Evolutionary conservation across 2,113 vertebrate species (phyloP).

Genomic region (Chaetura pelagica): DNA sequence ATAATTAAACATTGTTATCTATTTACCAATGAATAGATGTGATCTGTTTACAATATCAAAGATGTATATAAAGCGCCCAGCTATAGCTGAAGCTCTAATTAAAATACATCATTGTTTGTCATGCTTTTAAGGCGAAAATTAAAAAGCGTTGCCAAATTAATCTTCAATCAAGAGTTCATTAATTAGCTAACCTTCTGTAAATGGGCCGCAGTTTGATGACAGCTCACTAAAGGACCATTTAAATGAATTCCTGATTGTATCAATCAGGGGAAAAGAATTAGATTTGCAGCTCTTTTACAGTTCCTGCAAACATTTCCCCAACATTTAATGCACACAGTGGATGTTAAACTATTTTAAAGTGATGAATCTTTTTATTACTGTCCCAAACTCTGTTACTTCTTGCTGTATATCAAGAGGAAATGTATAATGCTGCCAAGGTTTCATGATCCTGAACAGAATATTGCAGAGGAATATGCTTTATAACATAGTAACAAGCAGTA

Average conservation of each 20-base stretch:
- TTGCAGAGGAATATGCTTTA: slow-evolving; percentile 36
- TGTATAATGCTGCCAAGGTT: slow-evolving; percentile 17
- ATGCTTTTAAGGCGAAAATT: slow-evolving; percentile 76
- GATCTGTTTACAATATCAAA: slow-evolving; percentile 70
- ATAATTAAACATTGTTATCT: slow-evolving; percentile 71
- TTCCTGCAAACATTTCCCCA: slow-evolving; percentile 64
- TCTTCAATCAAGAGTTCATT: slow-evolving; percentile 78
- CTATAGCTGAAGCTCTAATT: slow-evolving; percentile 65
- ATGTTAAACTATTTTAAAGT: slow-evolving; percentile 54
- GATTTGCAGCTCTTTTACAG: slow-evolving; percentile 41
- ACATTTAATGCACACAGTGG: slow-evolving; percentile 44
- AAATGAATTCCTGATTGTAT: slow-evolving; percentile 61
- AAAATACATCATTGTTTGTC: slow-evolving; percentile 70
- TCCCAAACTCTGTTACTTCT: slow-evolving; percentile 50
- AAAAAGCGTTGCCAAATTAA: slow-evolving; percentile 77
- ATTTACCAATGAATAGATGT: slow-evolving; percentile 68
- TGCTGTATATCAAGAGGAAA: slow-evolving; percentile 32
- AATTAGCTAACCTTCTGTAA: slow-evolving; percentile 77
- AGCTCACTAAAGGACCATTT: slow-evolving; percentile 68
- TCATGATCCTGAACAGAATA: slow-evolving; percentile 45
- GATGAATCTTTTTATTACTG: slow-evolving; percentile 56
- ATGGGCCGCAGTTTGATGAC: slow-evolving; percentile 73
- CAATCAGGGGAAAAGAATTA: slow-evolving; percentile 50
- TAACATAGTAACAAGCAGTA: slow-evolving; percentile 37
- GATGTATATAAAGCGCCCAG: slow-evolving; percentile 38